These are phyloP conservation scores for Scrobipalpa costella DNA, from an alignment of 2,888 invertebrate species.

Conservation along the genomic window DNA sequence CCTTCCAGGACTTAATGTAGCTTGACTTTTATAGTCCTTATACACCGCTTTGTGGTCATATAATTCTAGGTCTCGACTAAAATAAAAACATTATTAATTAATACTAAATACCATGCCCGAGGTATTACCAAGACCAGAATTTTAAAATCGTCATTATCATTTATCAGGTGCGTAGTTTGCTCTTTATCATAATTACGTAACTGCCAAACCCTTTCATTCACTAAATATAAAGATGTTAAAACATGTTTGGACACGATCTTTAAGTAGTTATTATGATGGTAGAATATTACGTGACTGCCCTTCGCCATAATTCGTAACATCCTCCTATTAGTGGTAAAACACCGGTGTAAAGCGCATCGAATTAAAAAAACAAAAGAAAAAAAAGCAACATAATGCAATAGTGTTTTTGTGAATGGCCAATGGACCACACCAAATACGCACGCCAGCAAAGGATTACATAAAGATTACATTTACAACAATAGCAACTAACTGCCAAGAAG, in stretches of 20 bases:
- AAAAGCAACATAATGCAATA: not conserved
- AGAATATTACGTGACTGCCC: constrained; percentile 14
- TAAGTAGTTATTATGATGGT: constrained; percentile 17
- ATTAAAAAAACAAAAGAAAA: constrained; percentile 1
- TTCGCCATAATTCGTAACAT: constrained; percentile 27
- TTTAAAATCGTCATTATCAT: constrained; percentile 22
- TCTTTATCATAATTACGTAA: constrained; percentile 25
- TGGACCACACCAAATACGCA: constrained; percentile 23
- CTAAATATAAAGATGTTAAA: constrained; percentile 20
- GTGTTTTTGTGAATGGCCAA: constrained; percentile 19
- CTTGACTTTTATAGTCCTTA: not conserved
- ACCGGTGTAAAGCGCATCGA: not conserved
- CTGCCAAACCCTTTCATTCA: constrained; percentile 19
- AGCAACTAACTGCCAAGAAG: constrained; percentile 5
- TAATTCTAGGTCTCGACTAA: not conserved
- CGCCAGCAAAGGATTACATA: constrained; percentile 23
- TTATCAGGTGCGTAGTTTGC: constrained; percentile 21
- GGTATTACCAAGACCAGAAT: constrained; percentile 9
- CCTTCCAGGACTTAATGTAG: not conserved
- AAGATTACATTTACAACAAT: constrained; percentile 25
- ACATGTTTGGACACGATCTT: constrained; percentile 18
- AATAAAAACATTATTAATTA: constrained; percentile 12
- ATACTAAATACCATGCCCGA: constrained; percentile 3
- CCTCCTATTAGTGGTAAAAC: constrained; percentile 22
- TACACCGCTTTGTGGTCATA: not conserved